Evolutionary conservation across 1,140 invertebrate species (phyloP), one percentile per base, ranked within the genome.

Genomic region (Aplysia californica): DNA sequence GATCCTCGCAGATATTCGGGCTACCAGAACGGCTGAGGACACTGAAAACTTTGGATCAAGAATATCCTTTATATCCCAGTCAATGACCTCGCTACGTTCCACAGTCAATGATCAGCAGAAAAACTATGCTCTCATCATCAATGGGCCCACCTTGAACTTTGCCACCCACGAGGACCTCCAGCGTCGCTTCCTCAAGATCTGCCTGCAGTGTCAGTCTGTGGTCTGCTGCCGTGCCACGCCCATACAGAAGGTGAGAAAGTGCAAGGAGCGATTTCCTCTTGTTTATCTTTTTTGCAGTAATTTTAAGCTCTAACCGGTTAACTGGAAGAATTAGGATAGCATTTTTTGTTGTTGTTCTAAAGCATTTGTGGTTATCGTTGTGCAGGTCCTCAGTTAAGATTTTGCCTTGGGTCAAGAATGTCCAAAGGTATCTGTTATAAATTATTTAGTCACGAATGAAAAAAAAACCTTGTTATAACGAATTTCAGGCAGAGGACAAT

Each of bases 91-190:
- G 5, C 36, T 75, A 5, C 41, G 21, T 3, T 75, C 72, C 5
- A 21, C 50, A 10, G 44, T 3, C 35, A 15, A 67, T 93, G 64
- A 71, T 20, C 73, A 69, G 35, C 80, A 83, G 23, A 33, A 26
- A 1, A 76, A 61, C 15, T 84, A 86, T 74, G 96, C 95, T 18
- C 90, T 98, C n/a, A 95, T 98, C 5, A 95, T 98, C 2, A 97
- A 98, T 92, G 97, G 97, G 18, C 95, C 95, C 87, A 97, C 96
- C 18, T 90, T 98, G 58, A 95, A 95, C 21, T 96, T 94, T 90
- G 96, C 96, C 82, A 90, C 95, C 33, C 93, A 95, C 87, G 88
- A 83, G 61, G 59, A 82, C 21, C 41, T 86, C 0, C 81, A 87
- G 33, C 67, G 85, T 2, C 74, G 80, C 31, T 90, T 90, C 67